Base-by-base conservation (phyloP, 2,113 vertebrate species). In the Elephantulus edwardii region DNA sequence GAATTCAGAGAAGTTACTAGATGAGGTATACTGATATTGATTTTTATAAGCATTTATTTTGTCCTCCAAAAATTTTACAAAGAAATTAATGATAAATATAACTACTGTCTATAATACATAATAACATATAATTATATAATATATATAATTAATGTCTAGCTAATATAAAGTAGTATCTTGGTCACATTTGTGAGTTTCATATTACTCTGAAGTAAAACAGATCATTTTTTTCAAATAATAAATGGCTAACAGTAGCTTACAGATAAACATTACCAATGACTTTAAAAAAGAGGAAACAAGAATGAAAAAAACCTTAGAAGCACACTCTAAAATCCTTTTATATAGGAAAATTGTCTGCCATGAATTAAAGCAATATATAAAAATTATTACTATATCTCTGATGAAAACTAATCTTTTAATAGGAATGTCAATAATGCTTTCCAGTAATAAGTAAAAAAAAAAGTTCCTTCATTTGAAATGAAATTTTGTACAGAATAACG, bases 361-460 rank as follows among this genome's bases (percentile, higher is more conserved):
- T 66, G 82, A 87, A 75, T 60, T 60, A 84, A 58, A 93, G 88
- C 83, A 40, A 70, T 93, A 82, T 40, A 4, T 90, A 90, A 90
- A 90, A 94, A 87, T 87, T 70, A 86, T 20, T 62, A 70, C 71
- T 82, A 79, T 56, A 56, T 56, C 26, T 56, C 54, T 58, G 70
- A 68, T 22, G 89, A 87, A 95, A 93, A 91, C 42, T 48, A 90
- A 87, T 74, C 26, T 86, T 88, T 83, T 85, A 71, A 86, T 62
- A 79, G 44, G 24, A 85, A 93, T 52, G 16, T 13, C 20, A 86
- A 12, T 12, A 77, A 66, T 9, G 54, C 10, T 75, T n/a, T 92
- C 46, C 38, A 50, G 52, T 54, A 50, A 17, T 46, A 26, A 75
- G 50, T 26, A 86, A 58, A 74, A 50, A 91, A 74, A 83, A 88